phyloP scores from a whole-genome alignment of 92 coral and sea anemone species.

The Heteractis magnifica region DNA sequence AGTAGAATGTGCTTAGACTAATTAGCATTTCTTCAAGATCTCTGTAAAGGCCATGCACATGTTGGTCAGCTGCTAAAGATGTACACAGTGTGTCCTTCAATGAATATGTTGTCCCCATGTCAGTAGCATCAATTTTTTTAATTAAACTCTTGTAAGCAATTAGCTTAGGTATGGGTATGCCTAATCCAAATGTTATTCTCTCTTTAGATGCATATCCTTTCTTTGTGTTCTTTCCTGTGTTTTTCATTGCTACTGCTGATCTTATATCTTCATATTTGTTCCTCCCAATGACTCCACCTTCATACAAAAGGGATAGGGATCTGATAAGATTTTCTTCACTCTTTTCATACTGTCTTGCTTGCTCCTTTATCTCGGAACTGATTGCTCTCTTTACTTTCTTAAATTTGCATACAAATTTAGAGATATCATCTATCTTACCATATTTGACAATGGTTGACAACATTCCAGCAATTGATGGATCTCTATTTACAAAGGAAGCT shows the following conservation, averaged over 20 bases:
- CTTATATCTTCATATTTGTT: conserved; percentile 37
- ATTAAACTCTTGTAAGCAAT: conserved; percentile 47
- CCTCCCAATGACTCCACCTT: conserved; percentile 53
- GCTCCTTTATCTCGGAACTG: conserved; percentile 22
- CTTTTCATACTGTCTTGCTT: conserved; percentile 51
- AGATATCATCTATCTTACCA: neutral
- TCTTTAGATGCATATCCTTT: conserved; percentile 44
- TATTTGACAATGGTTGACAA: conserved; percentile 9
- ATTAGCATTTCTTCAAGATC: too few species aligned
- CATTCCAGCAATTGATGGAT: conserved; percentile 60
- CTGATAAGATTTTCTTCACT: conserved; percentile 60
- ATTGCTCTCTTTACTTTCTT: conserved; percentile 10
- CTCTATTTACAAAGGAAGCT: conserved; percentile 50
- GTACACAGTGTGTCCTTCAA: conserved; percentile 11
- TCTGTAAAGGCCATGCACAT: too few species aligned
- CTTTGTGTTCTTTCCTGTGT: conserved; percentile 46
- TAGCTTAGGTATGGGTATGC: conserved; percentile 31
- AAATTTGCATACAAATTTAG: neutral
- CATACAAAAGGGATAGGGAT: conserved; percentile 55
- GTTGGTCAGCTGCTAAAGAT: too few species aligned
- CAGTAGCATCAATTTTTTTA: conserved; percentile 32
- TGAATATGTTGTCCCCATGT: conserved; percentile 43
- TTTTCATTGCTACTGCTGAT: conserved; percentile 46
- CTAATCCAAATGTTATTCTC: conserved; percentile 53
- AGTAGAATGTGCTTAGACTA: too few species aligned